A percentile compares a stretch with the other conserved stretches of the same genome.
Evolutionary conservation across 2,888 invertebrate genomes (phyloP).

Genomic region (Amiota communis): DNA sequence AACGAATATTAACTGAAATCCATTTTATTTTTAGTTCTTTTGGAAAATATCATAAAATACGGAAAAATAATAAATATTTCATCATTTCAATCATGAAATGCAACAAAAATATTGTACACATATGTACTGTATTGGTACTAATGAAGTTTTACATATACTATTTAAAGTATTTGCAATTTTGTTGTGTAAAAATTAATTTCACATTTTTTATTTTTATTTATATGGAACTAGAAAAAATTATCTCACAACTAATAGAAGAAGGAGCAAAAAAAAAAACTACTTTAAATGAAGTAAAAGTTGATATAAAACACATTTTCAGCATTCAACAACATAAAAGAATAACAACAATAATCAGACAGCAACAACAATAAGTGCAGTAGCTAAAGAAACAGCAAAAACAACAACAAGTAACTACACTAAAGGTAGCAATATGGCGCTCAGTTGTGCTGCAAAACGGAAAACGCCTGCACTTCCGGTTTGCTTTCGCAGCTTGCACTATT

Average conservation of each 20-base stretch:
- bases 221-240: background rate
- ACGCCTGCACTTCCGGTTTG: conserved; percentile 61
- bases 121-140: no score
- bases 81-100: no score
- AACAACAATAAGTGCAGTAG: background rate
- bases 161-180: conserved; percentile 52
- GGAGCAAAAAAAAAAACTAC: background rate
- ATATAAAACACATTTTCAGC: conserved; percentile 2
- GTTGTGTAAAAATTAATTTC: conserved; percentile 36
- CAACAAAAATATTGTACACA: no score
- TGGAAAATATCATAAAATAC: no score
- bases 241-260: background rate
- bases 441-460: conserved; percentile 57
- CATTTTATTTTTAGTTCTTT: no score
- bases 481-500: conserved; percentile 5
- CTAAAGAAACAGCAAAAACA: conserved; percentile 11
- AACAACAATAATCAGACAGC: background rate
- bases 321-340: background rate
- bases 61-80: no score
- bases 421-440: conserved; percentile 44
- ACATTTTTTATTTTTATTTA: background rate
- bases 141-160: no score
- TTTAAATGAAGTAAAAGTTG: background rate
- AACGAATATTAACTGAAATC: no score
- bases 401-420: conserved; percentile 27